These are phyloP conservation scores for Salvelinus fontinalis DNA, from an alignment of 2,113 vertebrate species.

Conservation along the genomic window DNA sequence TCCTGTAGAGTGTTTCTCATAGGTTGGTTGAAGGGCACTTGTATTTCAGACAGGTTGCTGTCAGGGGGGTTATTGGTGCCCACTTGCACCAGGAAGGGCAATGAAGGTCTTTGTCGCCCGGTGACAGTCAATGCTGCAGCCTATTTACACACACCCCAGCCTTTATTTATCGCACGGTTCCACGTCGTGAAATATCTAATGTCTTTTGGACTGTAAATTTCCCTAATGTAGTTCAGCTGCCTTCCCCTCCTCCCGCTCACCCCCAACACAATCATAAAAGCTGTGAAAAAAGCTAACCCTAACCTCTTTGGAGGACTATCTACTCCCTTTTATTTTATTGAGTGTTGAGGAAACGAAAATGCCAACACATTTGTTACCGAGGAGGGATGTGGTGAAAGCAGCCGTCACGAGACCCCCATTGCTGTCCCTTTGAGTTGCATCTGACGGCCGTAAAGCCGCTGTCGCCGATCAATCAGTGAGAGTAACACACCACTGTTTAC, in stretches of 20 bases:
- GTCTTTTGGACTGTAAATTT: constrained; percentile 77
- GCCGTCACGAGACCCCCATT: constrained; percentile 30
- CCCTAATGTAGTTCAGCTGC: constrained; percentile 67
- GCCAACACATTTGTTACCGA: constrained; percentile 40
- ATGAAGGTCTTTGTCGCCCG: constrained; percentile 68
- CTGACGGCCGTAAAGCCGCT: constrained; percentile 56
- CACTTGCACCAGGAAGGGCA: constrained; percentile 66
- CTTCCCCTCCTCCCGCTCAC: constrained; percentile 54
- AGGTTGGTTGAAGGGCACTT: constrained; percentile 52
- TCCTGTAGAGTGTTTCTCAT: constrained; percentile 8
- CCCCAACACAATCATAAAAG: constrained; percentile 39
- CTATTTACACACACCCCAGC: constrained; percentile 68
- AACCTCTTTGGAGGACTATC: constrained; percentile 44
- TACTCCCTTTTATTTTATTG: constrained; percentile 43
- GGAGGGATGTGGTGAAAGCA: constrained; percentile 49
- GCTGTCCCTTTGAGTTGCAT: constrained; percentile 58
- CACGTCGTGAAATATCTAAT: constrained; percentile 73
- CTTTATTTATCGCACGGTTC: constrained; percentile 73
- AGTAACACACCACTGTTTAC: constrained; percentile 65
- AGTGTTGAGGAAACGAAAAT: constrained; percentile 44
- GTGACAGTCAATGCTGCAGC: constrained; percentile 63
- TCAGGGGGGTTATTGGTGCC: constrained; percentile 53
- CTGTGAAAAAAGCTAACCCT: constrained; percentile 33
- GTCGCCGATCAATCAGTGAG: constrained; percentile 66
- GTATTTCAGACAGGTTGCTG: constrained; percentile 52